phyloP scores from a whole-genome alignment of 2,797 vertebrate genomes.

The Garrulus glandarius region DNA sequence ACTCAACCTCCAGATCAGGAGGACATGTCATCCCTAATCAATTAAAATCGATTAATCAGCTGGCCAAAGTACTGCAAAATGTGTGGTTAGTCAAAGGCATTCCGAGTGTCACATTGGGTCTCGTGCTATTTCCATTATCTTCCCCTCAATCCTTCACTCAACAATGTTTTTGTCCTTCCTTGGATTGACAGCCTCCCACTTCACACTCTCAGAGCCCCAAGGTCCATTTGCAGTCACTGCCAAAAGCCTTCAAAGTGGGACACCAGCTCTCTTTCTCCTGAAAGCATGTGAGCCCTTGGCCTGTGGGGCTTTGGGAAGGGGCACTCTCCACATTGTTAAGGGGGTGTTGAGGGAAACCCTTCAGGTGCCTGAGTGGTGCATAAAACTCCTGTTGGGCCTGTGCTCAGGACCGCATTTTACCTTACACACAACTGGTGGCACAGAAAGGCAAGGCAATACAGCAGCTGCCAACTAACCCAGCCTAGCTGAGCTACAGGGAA shows the following conservation, averaged over 20 bases:
- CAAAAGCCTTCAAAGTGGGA: not conserved
- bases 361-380: not conserved
- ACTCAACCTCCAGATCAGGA: not conserved
- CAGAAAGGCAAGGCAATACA: not conserved
- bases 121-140: not conserved
- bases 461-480: constrained; percentile 27
- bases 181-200: not conserved
- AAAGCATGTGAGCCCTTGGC: not conserved
- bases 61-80: not conserved
- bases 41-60: not conserved
- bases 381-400: not conserved
- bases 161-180: not conserved
- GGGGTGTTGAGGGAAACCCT: not conserved
- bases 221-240: not conserved
- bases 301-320: not conserved
- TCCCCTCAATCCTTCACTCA: not conserved
- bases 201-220: not conserved
- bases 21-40: not conserved
- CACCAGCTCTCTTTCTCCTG: not conserved
- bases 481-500: not conserved
- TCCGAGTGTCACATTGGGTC: not conserved
- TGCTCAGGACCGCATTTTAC: not conserved
- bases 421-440: not conserved
- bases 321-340: not conserved
- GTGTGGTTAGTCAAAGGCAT: not conserved